Conservation (phyloP, 2,797 vertebrate genomes). For the Lagodon rhomboides region DNA sequence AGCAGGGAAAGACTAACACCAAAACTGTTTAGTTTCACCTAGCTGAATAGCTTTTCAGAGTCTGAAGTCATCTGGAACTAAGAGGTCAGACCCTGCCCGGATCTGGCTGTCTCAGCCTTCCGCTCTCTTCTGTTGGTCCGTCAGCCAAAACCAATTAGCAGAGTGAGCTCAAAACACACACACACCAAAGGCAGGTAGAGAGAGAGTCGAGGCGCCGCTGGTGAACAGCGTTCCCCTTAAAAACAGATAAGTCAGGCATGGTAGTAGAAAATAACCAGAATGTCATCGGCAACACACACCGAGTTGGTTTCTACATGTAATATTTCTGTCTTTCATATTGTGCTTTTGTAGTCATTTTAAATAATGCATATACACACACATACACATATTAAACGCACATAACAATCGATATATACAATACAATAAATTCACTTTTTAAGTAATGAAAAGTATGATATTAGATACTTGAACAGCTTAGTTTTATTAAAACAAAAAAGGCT, state of each 20-base stretch:
- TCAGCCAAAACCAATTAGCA: conserved; percentile 75
- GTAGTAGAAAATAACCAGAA: neutral
- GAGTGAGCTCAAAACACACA: conserved; percentile 57
- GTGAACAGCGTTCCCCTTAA: neutral
- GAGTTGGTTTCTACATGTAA: neutral
- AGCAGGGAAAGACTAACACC: neutral
- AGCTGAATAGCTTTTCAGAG: conserved; percentile 54
- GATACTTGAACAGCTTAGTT: neutral
- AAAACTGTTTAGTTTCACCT: conserved; percentile 36
- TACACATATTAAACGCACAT: neutral
- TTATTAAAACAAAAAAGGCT: neutral
- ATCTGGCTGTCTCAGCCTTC: conserved; percentile 59
- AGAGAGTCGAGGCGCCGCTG: neutral
- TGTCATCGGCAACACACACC: neutral
- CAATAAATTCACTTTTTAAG: neutral
- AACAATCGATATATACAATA: too few species aligned
- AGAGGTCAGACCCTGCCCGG: conserved; percentile 41
- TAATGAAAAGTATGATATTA: neutral
- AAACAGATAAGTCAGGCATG: neutral
- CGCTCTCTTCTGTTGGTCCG: conserved; percentile 46
- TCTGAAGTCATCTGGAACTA: conserved; percentile 65
- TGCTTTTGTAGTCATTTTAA: neutral
- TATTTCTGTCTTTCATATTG: neutral
- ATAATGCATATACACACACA: too few species aligned
- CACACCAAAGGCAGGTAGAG: conserved; percentile 11